Evolutionary conservation across 1,140 invertebrate genomes (phyloP), one percentile per base, ranked within the genome.

Genomic region (Ceratoteleas bidentatus): DNA sequence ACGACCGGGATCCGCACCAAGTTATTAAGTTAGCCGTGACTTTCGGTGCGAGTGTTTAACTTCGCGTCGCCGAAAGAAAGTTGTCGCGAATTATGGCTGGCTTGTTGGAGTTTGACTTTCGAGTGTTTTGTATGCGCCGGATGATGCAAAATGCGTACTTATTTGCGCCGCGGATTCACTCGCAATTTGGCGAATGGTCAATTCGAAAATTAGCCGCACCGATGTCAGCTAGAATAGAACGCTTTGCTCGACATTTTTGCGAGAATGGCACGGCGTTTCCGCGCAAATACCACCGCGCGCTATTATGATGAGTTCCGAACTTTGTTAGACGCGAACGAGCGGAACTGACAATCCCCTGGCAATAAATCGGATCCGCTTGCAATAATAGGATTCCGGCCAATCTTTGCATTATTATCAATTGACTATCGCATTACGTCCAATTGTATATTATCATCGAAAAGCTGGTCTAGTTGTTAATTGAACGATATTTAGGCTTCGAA

Each of bases 21-120:
- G 57, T 58, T 80, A 64, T 60, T 57, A 73, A 58, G 76, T 72
- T 72, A 53, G 68, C 24, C 62, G 36, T 61, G 56, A 65, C 75
- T 64, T 50, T 65, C 53, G 47, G 43, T 32, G 43, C 16, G 36
- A 61, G 36, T 74, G 70, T 65, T 74, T 74, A 65, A 74, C 70
- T 74, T 74, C 24, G 53, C 50, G 50, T 40, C 52, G 16, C n/a
- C n/a, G 53, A 58, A 74, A 74, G 61, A 74, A 74, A 65, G 34
- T 74, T 74, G 69, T 73, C 64, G 9, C 52, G 49, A 65, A 65
- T 74, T 58, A 74, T 58, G 45, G 58, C 70, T 13, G 53, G 40
- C 40, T 74, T 74, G 70, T 74, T 74, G 70, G 36, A 57, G 45
- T 56, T 74, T 58, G 52, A 32, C 13, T 50, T 34, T 43, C 43